Conservation (phyloP, 2,797 vertebrate genomes). For the Circus cinereus region DNA sequence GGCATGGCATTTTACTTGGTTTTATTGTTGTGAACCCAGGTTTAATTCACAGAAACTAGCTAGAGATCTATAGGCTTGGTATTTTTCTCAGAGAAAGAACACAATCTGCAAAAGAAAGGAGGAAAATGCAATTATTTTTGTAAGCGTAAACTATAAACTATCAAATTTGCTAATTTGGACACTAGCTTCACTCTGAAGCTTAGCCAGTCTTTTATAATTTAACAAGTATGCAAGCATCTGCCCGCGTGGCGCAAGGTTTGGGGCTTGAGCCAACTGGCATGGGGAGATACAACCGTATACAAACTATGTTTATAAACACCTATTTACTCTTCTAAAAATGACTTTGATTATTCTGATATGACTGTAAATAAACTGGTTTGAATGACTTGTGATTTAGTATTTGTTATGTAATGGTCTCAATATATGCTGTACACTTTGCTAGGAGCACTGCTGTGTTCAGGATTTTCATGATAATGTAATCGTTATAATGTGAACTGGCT, state of each 20-base stretch:
- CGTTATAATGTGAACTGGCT: accelerated
- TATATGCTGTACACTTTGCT: accelerated
- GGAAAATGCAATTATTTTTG: conserved; percentile 48
- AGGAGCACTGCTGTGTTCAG: background rate
- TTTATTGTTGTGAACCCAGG: background rate
- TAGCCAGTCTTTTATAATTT: conserved; percentile 63
- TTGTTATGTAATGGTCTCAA: accelerated
- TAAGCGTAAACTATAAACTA: conserved; percentile 33
- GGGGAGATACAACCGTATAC: accelerated
- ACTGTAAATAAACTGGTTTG: background rate
- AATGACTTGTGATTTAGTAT: background rate
- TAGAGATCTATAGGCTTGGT: background rate
- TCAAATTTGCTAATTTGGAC: conserved; percentile 54
- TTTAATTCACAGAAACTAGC: conserved; percentile 10
- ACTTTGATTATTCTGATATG: accelerated
- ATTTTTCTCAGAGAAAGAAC: background rate
- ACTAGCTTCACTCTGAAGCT: conserved; percentile 41
- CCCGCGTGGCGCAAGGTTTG: accelerated
- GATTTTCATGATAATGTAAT: background rate
- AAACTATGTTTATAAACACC: background rate
- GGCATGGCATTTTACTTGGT: background rate
- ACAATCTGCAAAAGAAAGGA: background rate
- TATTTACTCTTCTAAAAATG: background rate
- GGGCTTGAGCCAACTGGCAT: background rate
- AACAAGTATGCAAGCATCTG: background rate